Percentiles rank a stretch among this genome's conserved stretches.
Evolutionary conservation across 2,797 vertebrate genomes (phyloP).

Genomic region (Cichlasoma orientale): DNA sequence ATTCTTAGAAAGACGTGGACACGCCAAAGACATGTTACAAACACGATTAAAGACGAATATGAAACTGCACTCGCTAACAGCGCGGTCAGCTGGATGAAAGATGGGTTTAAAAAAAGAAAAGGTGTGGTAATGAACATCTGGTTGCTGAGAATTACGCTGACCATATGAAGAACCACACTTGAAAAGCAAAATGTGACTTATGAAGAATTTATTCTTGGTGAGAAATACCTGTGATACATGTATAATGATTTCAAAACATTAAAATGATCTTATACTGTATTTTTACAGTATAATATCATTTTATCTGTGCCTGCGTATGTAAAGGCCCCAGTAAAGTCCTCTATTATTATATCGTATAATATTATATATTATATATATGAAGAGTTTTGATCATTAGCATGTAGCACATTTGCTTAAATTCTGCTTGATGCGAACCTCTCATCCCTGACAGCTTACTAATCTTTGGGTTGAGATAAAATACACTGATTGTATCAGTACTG

Average conservation of each 20-base stretch:
- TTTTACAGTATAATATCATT: neutral
- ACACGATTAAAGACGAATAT: slow-evolving; percentile 3
- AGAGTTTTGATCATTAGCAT: too few relatives aligned
- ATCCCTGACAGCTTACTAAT: too few relatives aligned
- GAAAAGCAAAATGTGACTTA: neutral
- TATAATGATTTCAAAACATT: neutral
- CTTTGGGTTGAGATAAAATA: too few relatives aligned
- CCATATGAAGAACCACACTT: neutral
- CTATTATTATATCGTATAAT: neutral
- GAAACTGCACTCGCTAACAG: neutral
- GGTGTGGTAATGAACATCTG: neutral
- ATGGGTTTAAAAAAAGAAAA: neutral
- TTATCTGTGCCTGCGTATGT: neutral
- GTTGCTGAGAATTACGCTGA: neutral
- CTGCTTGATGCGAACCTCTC: too few relatives aligned
- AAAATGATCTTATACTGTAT: neutral
- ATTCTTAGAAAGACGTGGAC: slow-evolving; percentile 14
- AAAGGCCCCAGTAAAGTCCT: neutral
- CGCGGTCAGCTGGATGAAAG: neutral
- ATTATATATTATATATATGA: too few relatives aligned
- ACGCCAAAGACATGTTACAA: slow-evolving; percentile 29
- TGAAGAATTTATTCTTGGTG: neutral
- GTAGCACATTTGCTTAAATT: too few relatives aligned
- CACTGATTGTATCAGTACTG: too few relatives aligned
- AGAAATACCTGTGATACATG: neutral